Evolutionary conservation across 2,797 vertebrate genomes (phyloP).

Genomic region (Eulemur albifrons): DNA sequence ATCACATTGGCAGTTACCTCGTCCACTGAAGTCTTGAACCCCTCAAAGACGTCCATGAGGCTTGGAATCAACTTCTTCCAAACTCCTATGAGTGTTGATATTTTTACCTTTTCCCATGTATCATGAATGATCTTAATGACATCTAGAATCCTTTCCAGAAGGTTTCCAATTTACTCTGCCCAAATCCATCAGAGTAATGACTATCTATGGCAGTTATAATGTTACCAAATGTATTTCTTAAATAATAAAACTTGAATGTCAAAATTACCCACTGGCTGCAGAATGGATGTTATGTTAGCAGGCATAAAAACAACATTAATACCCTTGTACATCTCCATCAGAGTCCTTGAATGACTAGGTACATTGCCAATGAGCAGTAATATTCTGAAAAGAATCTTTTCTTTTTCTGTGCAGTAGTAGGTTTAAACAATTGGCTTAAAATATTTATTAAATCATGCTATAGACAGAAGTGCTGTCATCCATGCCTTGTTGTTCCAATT

Average conservation of each 20-base stretch:
- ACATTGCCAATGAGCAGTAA: not conserved
- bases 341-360: not conserved
- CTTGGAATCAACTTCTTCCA: not conserved
- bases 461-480: not conserved
- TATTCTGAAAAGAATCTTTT: not conserved
- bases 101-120: not conserved
- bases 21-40: not conserved
- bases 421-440: not conserved
- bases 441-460: not conserved
- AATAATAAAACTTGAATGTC: not conserved
- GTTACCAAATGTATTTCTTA: not conserved
- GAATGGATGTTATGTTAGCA: not conserved
- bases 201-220: not conserved
- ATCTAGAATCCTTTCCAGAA: not conserved
- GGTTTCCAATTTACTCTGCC: not conserved
- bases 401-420: not conserved
- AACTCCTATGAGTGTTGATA: not conserved
- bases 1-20: not conserved
- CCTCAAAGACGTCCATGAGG: not conserved
- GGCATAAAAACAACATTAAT: not conserved
- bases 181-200: not conserved
- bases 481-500: not conserved
- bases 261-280: not conserved
- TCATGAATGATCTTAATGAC: not conserved
- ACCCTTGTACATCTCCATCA: not conserved